phyloP scores from a whole-genome alignment of 2,113 vertebrate genomes.

The Lethenteron camtschaticum region DNA sequence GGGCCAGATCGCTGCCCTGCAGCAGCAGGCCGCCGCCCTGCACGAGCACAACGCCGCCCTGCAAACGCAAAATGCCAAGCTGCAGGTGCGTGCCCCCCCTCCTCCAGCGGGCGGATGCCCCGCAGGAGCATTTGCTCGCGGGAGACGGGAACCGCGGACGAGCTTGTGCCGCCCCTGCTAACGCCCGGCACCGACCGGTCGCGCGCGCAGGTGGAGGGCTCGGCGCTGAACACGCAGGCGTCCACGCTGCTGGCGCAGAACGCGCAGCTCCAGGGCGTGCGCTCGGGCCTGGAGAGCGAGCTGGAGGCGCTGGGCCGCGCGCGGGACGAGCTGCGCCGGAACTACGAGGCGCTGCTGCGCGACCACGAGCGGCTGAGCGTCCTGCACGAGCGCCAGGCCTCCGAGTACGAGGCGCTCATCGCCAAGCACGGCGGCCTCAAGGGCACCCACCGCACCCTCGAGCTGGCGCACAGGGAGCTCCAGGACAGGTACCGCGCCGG shows the following conservation, averaged over 20 bases:
- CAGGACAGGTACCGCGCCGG: conserved; percentile 30
- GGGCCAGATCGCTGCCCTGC: conserved; percentile 32
- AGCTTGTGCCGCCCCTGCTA: no score
- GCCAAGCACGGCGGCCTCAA: conserved; percentile 38
- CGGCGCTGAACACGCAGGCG: conserved; percentile 24
- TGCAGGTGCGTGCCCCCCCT: conserved; percentile 20
- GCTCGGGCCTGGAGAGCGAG: conserved; percentile 34
- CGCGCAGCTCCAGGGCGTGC: conserved; percentile 27
- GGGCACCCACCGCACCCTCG: conserved; percentile 31
- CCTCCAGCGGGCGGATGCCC: no score
- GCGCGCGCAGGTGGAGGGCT: conserved; percentile 32
- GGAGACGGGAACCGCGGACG: background rate
- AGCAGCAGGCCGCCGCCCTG: conserved; percentile 24
- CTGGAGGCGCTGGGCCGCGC: conserved; percentile 26
- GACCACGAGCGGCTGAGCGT: conserved; percentile 38
- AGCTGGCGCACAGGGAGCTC: conserved; percentile 41
- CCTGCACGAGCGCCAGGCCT: conserved; percentile 50
- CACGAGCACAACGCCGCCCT: conserved; percentile 21
- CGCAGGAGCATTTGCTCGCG: background rate
- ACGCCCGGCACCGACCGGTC: no score
- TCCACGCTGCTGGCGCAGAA: conserved; percentile 20
- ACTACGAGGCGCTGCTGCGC: conserved; percentile 29
- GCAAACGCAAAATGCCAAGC: conserved; percentile 26
- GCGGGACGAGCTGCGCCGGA: conserved; percentile 27
- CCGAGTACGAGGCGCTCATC: conserved; percentile 45